These are phyloP conservation scores for Oplegnathus fasciatus DNA, from an alignment of 2,113 vertebrate genomes.

Conservation along the genomic window DNA sequence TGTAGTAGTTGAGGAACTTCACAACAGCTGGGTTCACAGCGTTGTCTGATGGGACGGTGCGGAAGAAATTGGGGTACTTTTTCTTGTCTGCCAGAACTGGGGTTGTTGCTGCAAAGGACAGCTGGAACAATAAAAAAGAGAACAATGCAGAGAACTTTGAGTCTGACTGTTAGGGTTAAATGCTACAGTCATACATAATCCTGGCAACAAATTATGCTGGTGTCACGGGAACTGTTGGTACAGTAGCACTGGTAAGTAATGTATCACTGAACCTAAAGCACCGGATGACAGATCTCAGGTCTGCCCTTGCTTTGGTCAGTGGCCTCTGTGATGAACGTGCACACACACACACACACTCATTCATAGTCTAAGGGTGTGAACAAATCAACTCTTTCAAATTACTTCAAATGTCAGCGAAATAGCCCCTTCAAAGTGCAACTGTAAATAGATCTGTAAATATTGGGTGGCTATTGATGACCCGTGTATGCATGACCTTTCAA, in stretches of 20 bases:
- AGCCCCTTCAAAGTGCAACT: constrained; percentile 48
- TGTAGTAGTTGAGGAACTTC: constrained; percentile 94
- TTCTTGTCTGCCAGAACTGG: constrained; percentile 98
- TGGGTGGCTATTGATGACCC: constrained; percentile 53
- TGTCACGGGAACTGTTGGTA: constrained; percentile 4
- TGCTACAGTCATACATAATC: background rate
- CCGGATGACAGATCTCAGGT: background rate
- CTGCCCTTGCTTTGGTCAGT: constrained; percentile 7
- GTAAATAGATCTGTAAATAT: constrained; percentile 51
- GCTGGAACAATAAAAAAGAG: constrained; percentile 83
- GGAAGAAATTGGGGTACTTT: constrained; percentile 99
- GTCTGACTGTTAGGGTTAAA: background rate
- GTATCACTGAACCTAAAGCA: constrained; percentile 10
- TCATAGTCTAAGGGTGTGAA: constrained; percentile 4
- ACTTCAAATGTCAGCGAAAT: constrained; percentile 66
- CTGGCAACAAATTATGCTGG: background rate
- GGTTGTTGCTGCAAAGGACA: constrained; percentile 98
- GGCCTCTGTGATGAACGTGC: background rate
- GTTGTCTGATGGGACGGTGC: constrained; percentile 98
- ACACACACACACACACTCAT: constrained; percentile 2
- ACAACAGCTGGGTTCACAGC: constrained; percentile 98
- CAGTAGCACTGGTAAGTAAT: background rate
- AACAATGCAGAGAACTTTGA: constrained; percentile 8
- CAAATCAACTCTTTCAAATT: constrained; percentile 49
- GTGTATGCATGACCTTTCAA: constrained; percentile 26